phyloP scores from a whole-genome alignment of 2,888 invertebrate species.

The Pterostichus madidus region DNA sequence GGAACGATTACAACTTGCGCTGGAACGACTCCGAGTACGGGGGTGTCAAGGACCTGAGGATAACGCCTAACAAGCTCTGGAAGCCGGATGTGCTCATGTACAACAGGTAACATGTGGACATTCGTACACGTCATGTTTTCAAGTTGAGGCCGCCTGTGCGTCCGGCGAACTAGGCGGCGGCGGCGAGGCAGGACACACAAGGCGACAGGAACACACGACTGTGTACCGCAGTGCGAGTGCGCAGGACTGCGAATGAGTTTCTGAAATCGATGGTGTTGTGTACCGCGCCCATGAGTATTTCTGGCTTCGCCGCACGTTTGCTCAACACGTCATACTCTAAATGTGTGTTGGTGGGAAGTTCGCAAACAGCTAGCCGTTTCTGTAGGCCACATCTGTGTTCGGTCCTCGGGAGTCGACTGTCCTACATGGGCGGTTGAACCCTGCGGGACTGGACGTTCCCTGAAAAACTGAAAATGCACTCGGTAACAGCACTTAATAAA shows the following conservation, averaged over 20 bases:
- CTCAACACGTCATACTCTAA: neutral
- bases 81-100: slow-evolving; percentile 99
- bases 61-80: slow-evolving; percentile 98
- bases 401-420: slow-evolving; percentile 77
- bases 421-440: slow-evolving; percentile 42
- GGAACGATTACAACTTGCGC: slow-evolving; percentile 97
- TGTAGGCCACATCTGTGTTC: slow-evolving; percentile 81
- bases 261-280: slow-evolving; percentile 27
- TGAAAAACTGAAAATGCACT: slow-evolving; percentile 61
- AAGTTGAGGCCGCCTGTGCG: slow-evolving; percentile 5
- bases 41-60: slow-evolving; percentile 94
- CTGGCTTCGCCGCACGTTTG: slow-evolving; percentile 25
- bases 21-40: slow-evolving; percentile 98
- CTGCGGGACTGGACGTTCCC: slow-evolving; percentile 65
- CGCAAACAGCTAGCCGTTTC: slow-evolving; percentile 84
- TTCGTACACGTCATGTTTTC: slow-evolving; percentile 56
- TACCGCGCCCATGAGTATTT: neutral
- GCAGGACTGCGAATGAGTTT: slow-evolving; percentile 47
- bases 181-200: slow-evolving; percentile 5
- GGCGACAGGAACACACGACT: neutral
- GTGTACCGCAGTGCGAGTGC: slow-evolving; percentile 42
- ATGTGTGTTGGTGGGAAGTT: slow-evolving; percentile 75
- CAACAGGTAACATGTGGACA: slow-evolving; percentile 90
- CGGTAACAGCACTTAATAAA: slow-evolving; percentile 62
- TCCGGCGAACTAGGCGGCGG: slow-evolving; percentile 5